Conservation (phyloP, 1,140 invertebrate species). For the Neodiprion fabricii region DNA sequence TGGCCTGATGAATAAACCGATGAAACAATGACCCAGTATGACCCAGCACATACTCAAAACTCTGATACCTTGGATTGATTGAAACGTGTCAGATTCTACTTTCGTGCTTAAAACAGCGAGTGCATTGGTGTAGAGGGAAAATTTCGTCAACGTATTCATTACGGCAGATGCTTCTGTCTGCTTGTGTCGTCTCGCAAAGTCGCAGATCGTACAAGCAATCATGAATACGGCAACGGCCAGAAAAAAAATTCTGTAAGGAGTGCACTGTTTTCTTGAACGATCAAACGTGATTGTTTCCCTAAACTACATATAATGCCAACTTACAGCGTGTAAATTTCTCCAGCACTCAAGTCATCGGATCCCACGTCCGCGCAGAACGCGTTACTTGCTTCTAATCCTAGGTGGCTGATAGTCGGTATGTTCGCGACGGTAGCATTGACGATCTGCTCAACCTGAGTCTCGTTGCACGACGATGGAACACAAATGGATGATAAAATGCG, state of each 20-base stretch:
- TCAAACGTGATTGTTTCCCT: no score
- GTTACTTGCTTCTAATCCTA: no score
- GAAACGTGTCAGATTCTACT: conserved; percentile 25
- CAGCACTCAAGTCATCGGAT: no score
- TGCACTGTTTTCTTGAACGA: no score
- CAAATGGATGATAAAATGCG: no score
- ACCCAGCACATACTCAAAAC: conserved; percentile 56
- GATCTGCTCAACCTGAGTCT: no score
- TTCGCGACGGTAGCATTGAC: no score
- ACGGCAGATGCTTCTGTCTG: background rate
- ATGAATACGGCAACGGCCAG: conserved; percentile 16
- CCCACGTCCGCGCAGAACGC: no score
- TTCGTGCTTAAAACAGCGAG: conserved; percentile 36
- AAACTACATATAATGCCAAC: no score
- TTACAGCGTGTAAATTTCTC: no score
- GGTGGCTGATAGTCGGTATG: no score
- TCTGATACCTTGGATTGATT: conserved; percentile 49
- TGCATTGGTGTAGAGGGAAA: conserved; percentile 20
- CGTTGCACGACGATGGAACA: no score
- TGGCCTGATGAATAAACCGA: conserved; percentile 26
- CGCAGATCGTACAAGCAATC: conserved; percentile 21
- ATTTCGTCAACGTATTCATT: conserved; percentile 23
- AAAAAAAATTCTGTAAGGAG: conserved; percentile 18
- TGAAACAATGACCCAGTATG: conserved; percentile 50
- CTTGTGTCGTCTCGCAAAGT: conserved; percentile 8